Evolutionary conservation across 1,140 invertebrate species (phyloP), one percentile per base, ranked within the genome.

Genomic region (Trichonephila clavipes): DNA sequence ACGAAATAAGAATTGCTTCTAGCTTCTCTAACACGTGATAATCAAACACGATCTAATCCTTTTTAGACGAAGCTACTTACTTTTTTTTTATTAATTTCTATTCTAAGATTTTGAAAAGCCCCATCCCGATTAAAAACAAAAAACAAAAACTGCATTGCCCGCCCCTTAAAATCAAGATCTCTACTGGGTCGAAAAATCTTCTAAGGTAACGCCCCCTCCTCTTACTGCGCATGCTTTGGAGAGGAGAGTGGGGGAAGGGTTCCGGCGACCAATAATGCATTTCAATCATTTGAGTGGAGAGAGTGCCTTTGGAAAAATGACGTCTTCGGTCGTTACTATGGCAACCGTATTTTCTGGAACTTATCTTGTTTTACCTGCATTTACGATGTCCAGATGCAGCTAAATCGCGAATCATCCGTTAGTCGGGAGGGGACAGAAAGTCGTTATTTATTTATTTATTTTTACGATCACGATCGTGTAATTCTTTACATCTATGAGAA

Each of bases 241-340:
- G 18, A 16, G 89, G 58, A 62, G 28, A 69, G 40, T 12, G 81
- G 90, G 90, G 21, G n/a, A n/a, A 64, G 91, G 59, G 81, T 19
- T 58, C 66, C 40, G 92, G 64, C 92, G 92, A 94, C 93, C 93
- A 94, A 94, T 94, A 94, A 94, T 90, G 93, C 93, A 94, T 94
- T 94, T 94, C 93, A 94, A 94, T 94, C 93, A 94, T 94, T 94
- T 94, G 93, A 94, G 93, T 90, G 88, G 93, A 94, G 87, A 28
- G 61, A 86, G 59, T 66, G 87, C 87, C 93, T 94, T 94, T 90
- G 87, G 87, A 94, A 90, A 94, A 94, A 94, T 94, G 93, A 94
- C 93, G 93, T 94, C 93, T 93, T 93, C 87, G 87, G 88, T 61
- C 77, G 93, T 94, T n/a, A 3, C 88, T 88, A 94, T 83, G 88